These are phyloP conservation scores for Disparrhopalites patrizii DNA, from an alignment of 2,888 invertebrate species.

Conservation along the genomic window DNA sequence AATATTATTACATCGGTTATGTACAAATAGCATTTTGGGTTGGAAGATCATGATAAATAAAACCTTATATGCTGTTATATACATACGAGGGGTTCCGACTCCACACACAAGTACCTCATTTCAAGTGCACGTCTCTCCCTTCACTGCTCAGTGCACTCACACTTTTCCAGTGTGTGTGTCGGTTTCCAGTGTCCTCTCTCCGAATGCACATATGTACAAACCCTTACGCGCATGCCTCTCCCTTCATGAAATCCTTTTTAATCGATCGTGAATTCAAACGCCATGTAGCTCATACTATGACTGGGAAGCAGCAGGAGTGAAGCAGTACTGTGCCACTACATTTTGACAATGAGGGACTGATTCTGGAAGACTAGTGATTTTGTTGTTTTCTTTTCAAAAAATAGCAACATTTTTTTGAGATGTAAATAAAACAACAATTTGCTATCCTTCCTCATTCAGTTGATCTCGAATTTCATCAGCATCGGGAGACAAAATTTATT, in stretches of 20 bases:
- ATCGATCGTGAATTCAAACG: conserved; percentile 28
- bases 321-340: conserved; percentile 1
- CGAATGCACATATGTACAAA: not conserved
- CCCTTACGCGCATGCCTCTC: conserved; percentile 16
- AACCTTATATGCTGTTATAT: conserved; percentile 5
- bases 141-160: too few species aligned
- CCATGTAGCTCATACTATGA: conserved; percentile 21
- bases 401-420: conserved; percentile 17
- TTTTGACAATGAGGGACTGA: conserved; percentile 24
- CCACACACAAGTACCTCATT: too few species aligned
- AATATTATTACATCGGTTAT: not conserved
- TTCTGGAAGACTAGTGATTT: conserved; percentile 33
- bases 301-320: not conserved
- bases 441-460: conserved; percentile 31
- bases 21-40: not conserved
- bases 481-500: conserved; percentile 15
- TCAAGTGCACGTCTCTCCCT: too few species aligned
- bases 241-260: conserved; percentile 16
- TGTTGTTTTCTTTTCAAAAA: conserved; percentile 29
- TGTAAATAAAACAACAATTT: conserved; percentile 26
- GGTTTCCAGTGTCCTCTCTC: not conserved
- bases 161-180: too few species aligned
- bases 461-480: conserved; percentile 24
- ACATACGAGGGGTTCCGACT: too few species aligned
- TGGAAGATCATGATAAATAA: not conserved